Conservation (phyloP, 2,797 vertebrate species). For the Hozukius guyotensis region DNA sequence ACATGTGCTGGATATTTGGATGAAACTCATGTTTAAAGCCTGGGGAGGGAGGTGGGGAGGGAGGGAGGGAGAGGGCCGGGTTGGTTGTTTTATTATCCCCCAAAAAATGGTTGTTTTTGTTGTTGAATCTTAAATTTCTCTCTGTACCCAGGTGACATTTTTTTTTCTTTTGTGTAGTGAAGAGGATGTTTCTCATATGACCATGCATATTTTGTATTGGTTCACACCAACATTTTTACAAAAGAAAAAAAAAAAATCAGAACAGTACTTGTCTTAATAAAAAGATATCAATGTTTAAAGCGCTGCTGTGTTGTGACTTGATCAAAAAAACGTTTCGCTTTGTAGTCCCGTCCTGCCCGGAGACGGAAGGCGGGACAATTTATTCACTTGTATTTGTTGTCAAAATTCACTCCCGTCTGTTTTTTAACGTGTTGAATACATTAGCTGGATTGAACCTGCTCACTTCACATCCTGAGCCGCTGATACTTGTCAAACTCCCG, state of each 20-base stretch:
- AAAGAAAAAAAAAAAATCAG: constrained; percentile 90
- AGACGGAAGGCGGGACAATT: background rate
- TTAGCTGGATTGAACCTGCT: constrained; percentile 47
- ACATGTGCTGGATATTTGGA: constrained; percentile 74
- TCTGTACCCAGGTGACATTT: constrained; percentile 92
- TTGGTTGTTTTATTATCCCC: constrained; percentile 86
- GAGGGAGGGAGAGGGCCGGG: background rate
- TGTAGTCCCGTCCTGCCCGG: constrained; percentile 25
- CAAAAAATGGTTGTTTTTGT: constrained; percentile 78
- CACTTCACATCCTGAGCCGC: constrained; percentile 37
- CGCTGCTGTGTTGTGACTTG: constrained; percentile 46
- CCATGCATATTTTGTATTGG: constrained; percentile 99
- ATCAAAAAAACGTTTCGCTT: constrained; percentile 31
- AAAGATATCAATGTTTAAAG: constrained; percentile 98
- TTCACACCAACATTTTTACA: constrained; percentile 99
- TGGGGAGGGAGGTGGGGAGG: constrained; percentile 58
- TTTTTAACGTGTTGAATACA: constrained; percentile 47
- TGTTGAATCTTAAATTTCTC: constrained; percentile 89
- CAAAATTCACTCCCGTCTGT: constrained; percentile 16
- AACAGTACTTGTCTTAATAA: constrained; percentile 99
- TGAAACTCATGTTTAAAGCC: constrained; percentile 83
- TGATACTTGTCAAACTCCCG: constrained; percentile 59
- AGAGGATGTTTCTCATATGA: constrained; percentile 90
- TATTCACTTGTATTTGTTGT: constrained; percentile 37
- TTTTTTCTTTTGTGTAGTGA: constrained; percentile 86